Base-by-base conservation (phyloP, 1,140 invertebrate genomes). In the Bombus superbus region DNA sequence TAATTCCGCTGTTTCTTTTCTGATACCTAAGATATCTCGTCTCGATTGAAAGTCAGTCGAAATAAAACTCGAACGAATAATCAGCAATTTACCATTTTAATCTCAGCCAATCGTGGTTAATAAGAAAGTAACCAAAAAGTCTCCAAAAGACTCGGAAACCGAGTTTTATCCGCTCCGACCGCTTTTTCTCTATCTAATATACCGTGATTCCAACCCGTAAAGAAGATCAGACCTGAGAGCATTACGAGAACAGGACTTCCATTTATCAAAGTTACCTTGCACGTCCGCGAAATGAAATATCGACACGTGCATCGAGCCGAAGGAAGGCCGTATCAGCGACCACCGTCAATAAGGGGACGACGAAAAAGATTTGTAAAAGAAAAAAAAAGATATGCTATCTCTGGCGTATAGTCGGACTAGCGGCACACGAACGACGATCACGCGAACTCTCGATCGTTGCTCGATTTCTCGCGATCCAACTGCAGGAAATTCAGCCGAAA, bases 241-340 rank as follows among this genome's bases (percentile, higher is more conserved):
- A 62, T 8, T 28, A 28, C 35, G 22, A 10, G 78, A 57, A 18
- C 42, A 57, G 38, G 25, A 40, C 44, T 53, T 57, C 66, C 66
- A 81, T 71, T 81, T 71, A 81, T 81, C 66, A 71, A 77, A 62
- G 75, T 76, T 76, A 38, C 74, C 75, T 40, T 32, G 13, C 38
- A 53, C 47, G 47, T 81, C 66, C 44, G 66, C 66, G 79, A 69
- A 81, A 81, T 81, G 47, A 81, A 81, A 40, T 81, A 81, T 81
- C 79, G 79, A 71, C 66, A n/a, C 66, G 66, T 81, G 68, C 47
- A 53, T 38, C 44, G n/a, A 44, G 35, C 13, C 47, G 25, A 9
- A 2, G 69, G 44, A 74, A 73, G 53, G 40, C 38, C 53, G 53
- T 81, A 81, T 74, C 53, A 44, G 40, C 38, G 18, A 25, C 10